Conservation (phyloP, 2,797 vertebrate species). For the Sebastes iracundus region DNA sequence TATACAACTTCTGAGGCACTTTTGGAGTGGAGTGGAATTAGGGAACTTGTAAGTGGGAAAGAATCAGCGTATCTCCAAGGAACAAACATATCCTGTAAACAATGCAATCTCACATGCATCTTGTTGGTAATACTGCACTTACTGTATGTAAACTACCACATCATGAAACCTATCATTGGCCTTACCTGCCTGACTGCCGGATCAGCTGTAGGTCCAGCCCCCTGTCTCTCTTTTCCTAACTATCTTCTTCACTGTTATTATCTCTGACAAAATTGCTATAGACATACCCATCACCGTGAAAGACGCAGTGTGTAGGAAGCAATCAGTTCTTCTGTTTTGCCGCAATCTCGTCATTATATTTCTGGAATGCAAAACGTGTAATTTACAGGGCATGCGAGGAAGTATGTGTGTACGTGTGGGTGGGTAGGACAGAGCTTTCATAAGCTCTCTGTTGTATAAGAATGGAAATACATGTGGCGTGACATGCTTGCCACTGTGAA, state of each 20-base stretch:
- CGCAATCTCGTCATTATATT: slow-evolving; percentile 3
- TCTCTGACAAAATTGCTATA: not conserved
- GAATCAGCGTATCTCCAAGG: not conserved
- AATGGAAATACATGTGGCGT: not conserved
- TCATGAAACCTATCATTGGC: not conserved
- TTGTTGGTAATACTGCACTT: not conserved
- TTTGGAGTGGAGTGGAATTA: not conserved
- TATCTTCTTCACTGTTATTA: slow-evolving; percentile 9
- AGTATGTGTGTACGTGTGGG: slow-evolving; percentile 4
- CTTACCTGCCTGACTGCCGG: not conserved
- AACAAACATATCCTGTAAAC: slow-evolving; percentile 6
- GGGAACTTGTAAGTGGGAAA: not conserved
- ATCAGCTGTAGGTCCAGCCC: not conserved
- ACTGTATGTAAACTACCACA: not conserved
- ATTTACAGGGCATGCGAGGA: not conserved
- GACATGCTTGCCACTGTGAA: not conserved
- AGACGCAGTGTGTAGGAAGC: slow-evolving; percentile 12
- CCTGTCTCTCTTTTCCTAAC: not conserved
- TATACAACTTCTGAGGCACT: not conserved
- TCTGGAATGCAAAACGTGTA: slow-evolving; percentile 18
- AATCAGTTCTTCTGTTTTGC: slow-evolving; percentile 13
- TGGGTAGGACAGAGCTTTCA: not conserved
- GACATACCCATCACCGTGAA: not conserved
- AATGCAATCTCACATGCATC: slow-evolving; percentile 4
- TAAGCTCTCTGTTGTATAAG: not conserved